Percentiles rank a stretch among this genome's conserved stretches.
Conservation (phyloP, 1,140 invertebrate genomes). For the Drosophila watanabei region DNA sequence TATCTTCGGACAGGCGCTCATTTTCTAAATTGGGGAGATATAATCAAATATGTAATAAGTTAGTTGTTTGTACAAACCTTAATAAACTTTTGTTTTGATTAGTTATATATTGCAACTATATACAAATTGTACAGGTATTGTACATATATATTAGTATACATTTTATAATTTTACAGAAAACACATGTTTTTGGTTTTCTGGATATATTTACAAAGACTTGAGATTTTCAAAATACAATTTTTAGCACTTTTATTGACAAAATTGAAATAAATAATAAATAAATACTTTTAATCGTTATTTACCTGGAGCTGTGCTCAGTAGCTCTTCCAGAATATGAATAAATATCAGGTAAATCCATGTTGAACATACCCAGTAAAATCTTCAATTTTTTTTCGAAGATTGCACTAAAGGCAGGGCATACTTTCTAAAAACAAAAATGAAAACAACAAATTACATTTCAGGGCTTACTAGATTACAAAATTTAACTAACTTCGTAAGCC, state of each 20-base stretch:
- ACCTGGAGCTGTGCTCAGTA: slow-evolving; percentile 5
- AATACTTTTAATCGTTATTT: neutral
- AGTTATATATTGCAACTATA: too few species aligned
- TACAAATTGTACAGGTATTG: too few species aligned
- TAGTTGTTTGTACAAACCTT: too few species aligned
- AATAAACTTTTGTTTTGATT: too few species aligned
- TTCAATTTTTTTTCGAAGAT: neutral
- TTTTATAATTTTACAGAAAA: neutral
- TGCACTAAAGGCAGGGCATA: neutral
- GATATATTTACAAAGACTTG: neutral
- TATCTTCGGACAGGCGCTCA: slow-evolving; percentile 88
- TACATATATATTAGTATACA: too few species aligned
- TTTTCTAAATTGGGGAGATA: neutral
- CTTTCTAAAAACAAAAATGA: neutral
- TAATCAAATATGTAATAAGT: neutral
- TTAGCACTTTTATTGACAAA: neutral
- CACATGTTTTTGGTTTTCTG: slow-evolving; percentile 52
- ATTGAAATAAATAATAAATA: neutral
- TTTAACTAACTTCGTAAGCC: too few species aligned
- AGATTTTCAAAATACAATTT: neutral
- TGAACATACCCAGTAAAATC: neutral
- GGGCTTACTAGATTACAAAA: too few species aligned
- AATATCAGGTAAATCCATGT: neutral
- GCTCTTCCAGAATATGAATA: neutral
- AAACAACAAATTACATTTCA: too few species aligned